Evolutionary conservation across 1,140 invertebrate genomes (phyloP), one percentile per base, ranked within the genome.

Genomic region (Sipha flava): DNA sequence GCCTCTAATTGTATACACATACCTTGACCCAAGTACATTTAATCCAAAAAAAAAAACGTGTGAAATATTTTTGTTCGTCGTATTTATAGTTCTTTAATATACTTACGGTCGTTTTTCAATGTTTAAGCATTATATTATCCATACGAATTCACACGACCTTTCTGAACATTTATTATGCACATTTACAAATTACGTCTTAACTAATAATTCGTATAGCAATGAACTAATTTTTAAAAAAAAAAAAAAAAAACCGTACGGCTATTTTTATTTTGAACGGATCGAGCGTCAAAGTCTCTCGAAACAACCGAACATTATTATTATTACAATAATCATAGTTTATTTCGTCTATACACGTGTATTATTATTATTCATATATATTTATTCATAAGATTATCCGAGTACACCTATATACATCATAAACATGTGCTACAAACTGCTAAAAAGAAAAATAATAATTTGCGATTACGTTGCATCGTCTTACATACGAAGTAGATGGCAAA

Each of bases 101-200:
- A 16, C 37, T 34, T 37, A 6, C 10, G 23, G 18, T 52, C 5
- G 26, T 45, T 47, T 47, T n/a, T 45, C 23, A 68, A 40, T 29
- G 18, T 47, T 29, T 72, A 49, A 72, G 16, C 26, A 47, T 72
- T 70, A 70, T 16, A 45, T 14, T n/a, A n/a, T n/a, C n/a, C n/a
- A n/a, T n/a, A n/a, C n/a, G 45, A 70, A 23, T 49, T 72, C 68
- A 34, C 43, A 49, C 31, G 68, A 72, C 68, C 68, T 72, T 52
- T 72, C 9, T 3, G 5, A 43, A 29, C 23, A 23, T 18, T 64
- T 6, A 31, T 2, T 23, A 62, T 16, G n/a, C n/a, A 21, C 3
- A 23, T n/a, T 7, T 0, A 12, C 9, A 5, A 21, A 37, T 6
- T 5, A 40, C 23, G 3, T 43, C 62, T 40, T 2, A 5, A 52